These are phyloP conservation scores for Sinelater perroti DNA, from an alignment of 2,888 invertebrate species.

Conservation along the genomic window DNA sequence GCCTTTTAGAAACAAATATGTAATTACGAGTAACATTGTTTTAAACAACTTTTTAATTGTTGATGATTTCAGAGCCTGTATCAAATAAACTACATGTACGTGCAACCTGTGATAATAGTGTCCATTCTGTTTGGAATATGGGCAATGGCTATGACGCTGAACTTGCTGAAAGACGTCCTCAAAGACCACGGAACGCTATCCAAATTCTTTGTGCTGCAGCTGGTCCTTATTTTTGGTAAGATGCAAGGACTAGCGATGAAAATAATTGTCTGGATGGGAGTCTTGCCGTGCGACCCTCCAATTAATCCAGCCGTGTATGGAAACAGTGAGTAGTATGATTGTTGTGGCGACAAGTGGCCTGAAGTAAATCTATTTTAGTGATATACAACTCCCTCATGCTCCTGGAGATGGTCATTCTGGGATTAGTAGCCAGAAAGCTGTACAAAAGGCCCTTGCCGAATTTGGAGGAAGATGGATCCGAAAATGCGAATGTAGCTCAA, in stretches of 20 bases:
- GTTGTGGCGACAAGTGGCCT: no score
- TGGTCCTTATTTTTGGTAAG: conserved; percentile 73
- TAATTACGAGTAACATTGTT: no score
- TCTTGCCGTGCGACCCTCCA: conserved; percentile 71
- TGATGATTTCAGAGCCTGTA: conserved; percentile 69
- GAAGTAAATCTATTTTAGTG: no score
- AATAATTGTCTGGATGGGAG: conserved; percentile 64
- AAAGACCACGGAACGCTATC: conserved; percentile 59
- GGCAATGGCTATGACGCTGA: conserved; percentile 72
- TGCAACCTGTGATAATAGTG: conserved; percentile 70
- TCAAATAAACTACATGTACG: conserved; percentile 66
- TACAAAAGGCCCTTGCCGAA: conserved; percentile 64
- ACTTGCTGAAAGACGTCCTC: conserved; percentile 62
- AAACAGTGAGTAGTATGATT: conserved; percentile 66
- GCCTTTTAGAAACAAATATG: no score
- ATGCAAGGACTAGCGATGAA: conserved; percentile 71
- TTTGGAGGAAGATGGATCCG: conserved; percentile 22
- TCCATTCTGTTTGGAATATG: conserved; percentile 76
- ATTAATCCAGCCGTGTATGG: conserved; percentile 73
- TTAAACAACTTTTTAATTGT: no score
- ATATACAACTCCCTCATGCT: conserved; percentile 73
- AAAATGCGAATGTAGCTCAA: conserved; percentile 15
- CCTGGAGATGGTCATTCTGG: conserved; percentile 74
- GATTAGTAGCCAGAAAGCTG: conserved; percentile 69
- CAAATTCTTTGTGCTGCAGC: conserved; percentile 69